phyloP scores from a whole-genome alignment of 2,797 vertebrate genomes.

The Semotilus atromaculatus region DNA sequence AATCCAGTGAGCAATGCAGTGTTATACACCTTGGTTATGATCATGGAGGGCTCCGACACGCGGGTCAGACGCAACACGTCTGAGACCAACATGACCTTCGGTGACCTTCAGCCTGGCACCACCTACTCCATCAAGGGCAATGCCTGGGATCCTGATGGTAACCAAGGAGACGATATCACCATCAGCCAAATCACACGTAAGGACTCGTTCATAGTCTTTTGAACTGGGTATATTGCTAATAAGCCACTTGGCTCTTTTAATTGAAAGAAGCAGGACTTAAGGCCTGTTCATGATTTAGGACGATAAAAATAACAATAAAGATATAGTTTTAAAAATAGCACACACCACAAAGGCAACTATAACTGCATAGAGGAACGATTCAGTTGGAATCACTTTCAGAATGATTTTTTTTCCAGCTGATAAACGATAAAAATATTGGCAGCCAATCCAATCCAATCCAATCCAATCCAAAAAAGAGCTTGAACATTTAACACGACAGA shows the following conservation, averaged over 20 bases:
- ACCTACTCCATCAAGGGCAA: slow-evolving; percentile 86
- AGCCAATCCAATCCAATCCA: neutral
- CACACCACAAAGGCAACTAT: neutral
- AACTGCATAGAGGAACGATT: neutral
- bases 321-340: neutral
- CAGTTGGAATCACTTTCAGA: neutral
- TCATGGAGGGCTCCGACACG: slow-evolving; percentile 78
- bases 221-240: neutral
- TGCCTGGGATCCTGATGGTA: slow-evolving; percentile 84
- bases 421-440: neutral
- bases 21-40: slow-evolving; percentile 83
- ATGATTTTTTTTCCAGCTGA: neutral
- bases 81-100: slow-evolving; percentile 74
- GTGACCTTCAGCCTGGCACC: slow-evolving; percentile 80
- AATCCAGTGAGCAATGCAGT: slow-evolving; percentile 77
- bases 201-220: slow-evolving; percentile 43
- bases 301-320: neutral
- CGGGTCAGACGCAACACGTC: slow-evolving; percentile 84
- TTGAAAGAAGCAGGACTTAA: neutral
- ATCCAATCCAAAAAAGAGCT: neutral
- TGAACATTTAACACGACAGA: neutral
- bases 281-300: neutral
- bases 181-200: slow-evolving; percentile 91
- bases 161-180: slow-evolving; percentile 83
- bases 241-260: neutral